Evolutionary conservation across 2,797 vertebrate species (phyloP).

Genomic region (Centropyge bicolor): DNA sequence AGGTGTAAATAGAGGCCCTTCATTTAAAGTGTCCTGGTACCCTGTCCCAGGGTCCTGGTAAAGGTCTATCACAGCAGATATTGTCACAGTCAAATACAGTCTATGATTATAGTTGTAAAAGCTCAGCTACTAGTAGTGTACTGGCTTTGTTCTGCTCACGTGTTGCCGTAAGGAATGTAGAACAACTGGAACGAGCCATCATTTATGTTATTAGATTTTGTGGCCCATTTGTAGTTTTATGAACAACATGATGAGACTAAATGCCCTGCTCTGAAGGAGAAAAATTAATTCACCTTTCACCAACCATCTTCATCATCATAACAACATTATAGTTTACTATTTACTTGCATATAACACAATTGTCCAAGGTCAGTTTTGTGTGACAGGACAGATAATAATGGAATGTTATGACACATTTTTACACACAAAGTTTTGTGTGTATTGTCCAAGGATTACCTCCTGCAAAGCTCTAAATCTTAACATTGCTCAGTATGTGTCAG

Average conservation of each 20-base stretch:
- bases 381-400: not conserved
- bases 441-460: not conserved
- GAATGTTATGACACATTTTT: not conserved
- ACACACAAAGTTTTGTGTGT: not conserved
- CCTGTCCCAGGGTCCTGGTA: too few species aligned
- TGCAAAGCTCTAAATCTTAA: not conserved
- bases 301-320: not conserved
- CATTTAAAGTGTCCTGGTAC: too few species aligned
- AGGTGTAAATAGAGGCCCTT: too few species aligned
- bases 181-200: not conserved
- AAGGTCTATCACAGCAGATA: too few species aligned
- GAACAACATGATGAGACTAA: not conserved
- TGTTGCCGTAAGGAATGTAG: not conserved
- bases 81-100: too few species aligned
- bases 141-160: not conserved
- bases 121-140: not conserved
- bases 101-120: not conserved
- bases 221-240: not conserved
- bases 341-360: not conserved
- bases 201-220: not conserved
- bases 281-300: not conserved
- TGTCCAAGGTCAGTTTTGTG: not conserved
- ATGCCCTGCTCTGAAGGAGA: too few species aligned
- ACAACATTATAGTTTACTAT: too few species aligned
- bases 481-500: not conserved